phyloP scores from a whole-genome alignment of 2,888 invertebrate species.

The Elegia similella region DNA sequence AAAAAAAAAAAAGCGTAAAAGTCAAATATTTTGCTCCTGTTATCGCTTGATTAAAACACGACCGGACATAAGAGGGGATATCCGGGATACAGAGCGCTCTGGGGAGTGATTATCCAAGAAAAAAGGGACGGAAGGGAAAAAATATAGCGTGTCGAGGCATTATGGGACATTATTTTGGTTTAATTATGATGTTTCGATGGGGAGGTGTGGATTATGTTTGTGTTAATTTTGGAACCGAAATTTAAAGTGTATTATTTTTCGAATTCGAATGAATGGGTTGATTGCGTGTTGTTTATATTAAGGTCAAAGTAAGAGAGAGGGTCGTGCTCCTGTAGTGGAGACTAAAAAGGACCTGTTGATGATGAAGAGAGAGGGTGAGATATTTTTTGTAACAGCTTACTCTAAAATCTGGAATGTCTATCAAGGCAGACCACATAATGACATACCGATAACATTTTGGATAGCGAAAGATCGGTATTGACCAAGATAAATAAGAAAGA shows the following conservation, averaged over 20 bases:
- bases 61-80: slow-evolving; percentile 12
- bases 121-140: slow-evolving; percentile 9
- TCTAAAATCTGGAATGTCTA: too few species aligned
- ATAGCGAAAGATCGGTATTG: too few species aligned
- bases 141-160: neutral
- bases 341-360: too few species aligned
- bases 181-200: slow-evolving; percentile 28
- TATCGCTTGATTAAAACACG: slow-evolving; percentile 11
- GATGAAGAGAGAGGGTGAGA: too few species aligned
- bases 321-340: too few species aligned
- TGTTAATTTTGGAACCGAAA: neutral
- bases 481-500: too few species aligned
- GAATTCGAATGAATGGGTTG: neutral
- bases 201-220: slow-evolving; percentile 22
- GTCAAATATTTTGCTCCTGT: slow-evolving; percentile 5
- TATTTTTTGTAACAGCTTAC: too few species aligned
- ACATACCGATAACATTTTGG: too few species aligned
- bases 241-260: neutral
- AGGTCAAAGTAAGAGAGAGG: neutral
- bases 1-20: neutral
- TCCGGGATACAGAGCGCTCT: slow-evolving; percentile 10
- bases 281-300: neutral
- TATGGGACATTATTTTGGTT: slow-evolving; percentile 6
- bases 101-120: slow-evolving; percentile 10
- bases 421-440: too few species aligned